Evolutionary conservation across 2,888 invertebrate species (phyloP).

Genomic region (Meta bourneti): DNA sequence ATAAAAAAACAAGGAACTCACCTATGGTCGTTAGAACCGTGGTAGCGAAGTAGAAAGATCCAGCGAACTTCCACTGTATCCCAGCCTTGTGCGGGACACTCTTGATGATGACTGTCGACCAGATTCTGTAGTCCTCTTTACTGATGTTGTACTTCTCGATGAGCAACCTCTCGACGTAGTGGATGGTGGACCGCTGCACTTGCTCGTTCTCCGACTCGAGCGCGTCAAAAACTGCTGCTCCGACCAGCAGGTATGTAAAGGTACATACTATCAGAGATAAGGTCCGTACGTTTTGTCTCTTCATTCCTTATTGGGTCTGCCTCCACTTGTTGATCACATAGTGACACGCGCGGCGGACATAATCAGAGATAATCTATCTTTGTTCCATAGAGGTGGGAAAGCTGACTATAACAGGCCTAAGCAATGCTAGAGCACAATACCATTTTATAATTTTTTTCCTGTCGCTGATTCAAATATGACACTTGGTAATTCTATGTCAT

Average conservation of each 20-base stretch:
- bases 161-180: constrained; percentile 83
- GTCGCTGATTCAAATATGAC: too few relatives aligned
- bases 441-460: too few relatives aligned
- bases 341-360: background rate
- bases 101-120: constrained; percentile 96
- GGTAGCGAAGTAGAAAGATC: constrained; percentile 99
- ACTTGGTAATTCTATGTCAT: too few relatives aligned
- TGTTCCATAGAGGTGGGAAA: too few relatives aligned
- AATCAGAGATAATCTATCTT: too few relatives aligned
- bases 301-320: constrained; percentile 84
- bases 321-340: constrained; percentile 2
- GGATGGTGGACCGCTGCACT: constrained; percentile 89
- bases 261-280: constrained; percentile 98
- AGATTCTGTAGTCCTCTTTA: constrained; percentile 93
- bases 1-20: constrained; percentile 79
- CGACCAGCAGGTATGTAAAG: constrained; percentile 97
- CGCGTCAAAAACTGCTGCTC: constrained; percentile 99
- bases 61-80: constrained; percentile 99
- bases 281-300: constrained; percentile 98
- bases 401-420: too few relatives aligned
- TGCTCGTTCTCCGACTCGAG: constrained; percentile 97
- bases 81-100: constrained; percentile 99
- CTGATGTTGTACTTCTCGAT: constrained; percentile 96
- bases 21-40: constrained; percentile 98
- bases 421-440: too few relatives aligned